Percentiles rank a stretch among this genome's conserved stretches.
phyloP scores from a whole-genome alignment of 2,113 vertebrate species.

The Eurypyga helias region DNA sequence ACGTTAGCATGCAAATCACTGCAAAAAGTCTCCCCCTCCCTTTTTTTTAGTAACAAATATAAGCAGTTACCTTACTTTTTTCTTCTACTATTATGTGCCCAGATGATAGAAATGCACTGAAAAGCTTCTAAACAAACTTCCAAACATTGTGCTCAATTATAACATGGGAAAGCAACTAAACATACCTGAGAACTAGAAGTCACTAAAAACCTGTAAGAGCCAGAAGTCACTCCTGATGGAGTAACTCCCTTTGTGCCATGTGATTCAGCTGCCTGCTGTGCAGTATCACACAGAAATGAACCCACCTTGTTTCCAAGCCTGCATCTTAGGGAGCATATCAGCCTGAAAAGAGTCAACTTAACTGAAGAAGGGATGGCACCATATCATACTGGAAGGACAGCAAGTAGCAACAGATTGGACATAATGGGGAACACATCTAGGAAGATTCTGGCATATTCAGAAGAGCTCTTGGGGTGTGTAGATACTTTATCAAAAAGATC shows the following conservation, averaged over 20 bases:
- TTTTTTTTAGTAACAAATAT: neutral
- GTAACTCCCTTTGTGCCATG: neutral
- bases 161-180: neutral
- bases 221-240: neutral
- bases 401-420: neutral
- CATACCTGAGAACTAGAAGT: neutral
- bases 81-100: neutral
- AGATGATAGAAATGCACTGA: neutral
- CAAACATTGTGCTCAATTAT: neutral
- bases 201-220: neutral
- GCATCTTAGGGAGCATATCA: neutral
- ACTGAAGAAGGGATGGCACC: fast-evolving
- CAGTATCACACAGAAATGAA: neutral
- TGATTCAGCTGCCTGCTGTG: neutral
- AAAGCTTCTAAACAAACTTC: neutral
- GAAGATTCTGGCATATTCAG: neutral
- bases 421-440: neutral
- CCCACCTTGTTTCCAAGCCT: neutral
- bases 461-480: neutral
- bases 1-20: neutral
- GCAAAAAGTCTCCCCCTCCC: neutral
- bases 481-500: neutral
- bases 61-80: neutral
- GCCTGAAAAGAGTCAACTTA: neutral
- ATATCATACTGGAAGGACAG: neutral